These are phyloP conservation scores for Andrena minutula DNA, from an alignment of 2,888 invertebrate species.

Conservation along the genomic window DNA sequence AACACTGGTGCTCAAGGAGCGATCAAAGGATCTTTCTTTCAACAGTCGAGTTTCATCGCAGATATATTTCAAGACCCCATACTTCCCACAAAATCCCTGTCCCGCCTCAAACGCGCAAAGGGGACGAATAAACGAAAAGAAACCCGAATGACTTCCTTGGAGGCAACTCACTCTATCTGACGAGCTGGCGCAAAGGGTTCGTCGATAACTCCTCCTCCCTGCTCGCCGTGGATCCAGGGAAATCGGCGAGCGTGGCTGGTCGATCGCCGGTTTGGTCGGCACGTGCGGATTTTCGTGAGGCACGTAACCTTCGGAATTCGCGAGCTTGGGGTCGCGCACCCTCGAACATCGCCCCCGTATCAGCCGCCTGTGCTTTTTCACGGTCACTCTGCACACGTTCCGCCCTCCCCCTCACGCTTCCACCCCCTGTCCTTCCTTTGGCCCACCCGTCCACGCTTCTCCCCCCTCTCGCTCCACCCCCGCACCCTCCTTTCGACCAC, in stretches of 20 bases:
- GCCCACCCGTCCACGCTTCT: no score
- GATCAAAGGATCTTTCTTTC: no score
- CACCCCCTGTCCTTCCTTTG: background rate
- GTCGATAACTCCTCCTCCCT: background rate
- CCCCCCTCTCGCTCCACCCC: background rate
- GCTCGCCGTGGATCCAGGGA: background rate
- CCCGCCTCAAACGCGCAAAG: background rate
- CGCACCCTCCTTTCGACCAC: background rate
- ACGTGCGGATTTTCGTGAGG: slow-evolving; percentile 23
- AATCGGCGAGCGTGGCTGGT: background rate
- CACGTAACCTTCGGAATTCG: slow-evolving; percentile 30
- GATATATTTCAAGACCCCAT: no score
- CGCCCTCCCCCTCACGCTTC: background rate
- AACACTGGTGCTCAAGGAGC: no score
- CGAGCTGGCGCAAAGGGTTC: slow-evolving; percentile 6
- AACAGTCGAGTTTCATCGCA: no score
- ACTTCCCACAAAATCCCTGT: no score
- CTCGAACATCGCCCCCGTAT: slow-evolving; percentile 31
- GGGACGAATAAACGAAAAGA: background rate
- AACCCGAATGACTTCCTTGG: no score
- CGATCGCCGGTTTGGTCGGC: slow-evolving; percentile 13
- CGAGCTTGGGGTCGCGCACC: background rate
- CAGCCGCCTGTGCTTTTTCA: background rate
- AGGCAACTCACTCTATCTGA: background rate
- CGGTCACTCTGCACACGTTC: slow-evolving; percentile 6